Conservation (phyloP, 1,140 invertebrate genomes). For the Hyles vespertilio region DNA sequence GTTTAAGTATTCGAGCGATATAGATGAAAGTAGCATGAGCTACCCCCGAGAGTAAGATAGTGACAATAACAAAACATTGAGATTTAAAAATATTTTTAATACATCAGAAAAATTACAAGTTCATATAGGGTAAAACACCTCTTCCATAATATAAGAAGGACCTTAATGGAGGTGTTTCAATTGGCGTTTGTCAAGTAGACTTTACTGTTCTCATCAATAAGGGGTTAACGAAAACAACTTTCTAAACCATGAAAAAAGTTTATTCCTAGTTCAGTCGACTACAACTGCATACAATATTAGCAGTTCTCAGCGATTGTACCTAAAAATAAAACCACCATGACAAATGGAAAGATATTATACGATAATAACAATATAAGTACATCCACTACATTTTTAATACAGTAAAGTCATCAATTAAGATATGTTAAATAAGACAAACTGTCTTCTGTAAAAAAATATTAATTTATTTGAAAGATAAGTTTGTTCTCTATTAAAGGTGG, state of each 20-base stretch:
- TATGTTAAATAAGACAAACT: constrained; percentile 6
- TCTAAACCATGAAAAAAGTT: constrained; percentile 27
- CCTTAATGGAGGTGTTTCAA: no score
- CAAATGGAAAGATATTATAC: constrained; percentile 27
- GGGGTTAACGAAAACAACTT: no score
- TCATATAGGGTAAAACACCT: no score
- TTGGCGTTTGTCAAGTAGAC: no score
- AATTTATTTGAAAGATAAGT: constrained; percentile 8
- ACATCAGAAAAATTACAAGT: no score
- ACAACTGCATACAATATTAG: constrained; percentile 48
- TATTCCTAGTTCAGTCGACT: constrained; percentile 48
- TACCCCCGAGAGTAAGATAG: no score
- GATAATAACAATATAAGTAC: constrained; percentile 15
- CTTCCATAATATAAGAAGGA: no score
- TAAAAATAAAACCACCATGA: constrained; percentile 48
- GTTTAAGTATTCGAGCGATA: no score
- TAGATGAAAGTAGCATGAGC: no score
- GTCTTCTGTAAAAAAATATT: constrained; percentile 11
- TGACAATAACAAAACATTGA: no score
- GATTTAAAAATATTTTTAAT: no score
- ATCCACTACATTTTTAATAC: constrained; percentile 13
- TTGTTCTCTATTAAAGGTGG: constrained; percentile 7
- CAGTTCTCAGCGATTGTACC: constrained; percentile 47
- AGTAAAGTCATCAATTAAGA: constrained; percentile 6
- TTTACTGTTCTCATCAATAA: no score